Conservation (phyloP, 2,888 invertebrate genomes). For the Phalera bucephala region DNA sequence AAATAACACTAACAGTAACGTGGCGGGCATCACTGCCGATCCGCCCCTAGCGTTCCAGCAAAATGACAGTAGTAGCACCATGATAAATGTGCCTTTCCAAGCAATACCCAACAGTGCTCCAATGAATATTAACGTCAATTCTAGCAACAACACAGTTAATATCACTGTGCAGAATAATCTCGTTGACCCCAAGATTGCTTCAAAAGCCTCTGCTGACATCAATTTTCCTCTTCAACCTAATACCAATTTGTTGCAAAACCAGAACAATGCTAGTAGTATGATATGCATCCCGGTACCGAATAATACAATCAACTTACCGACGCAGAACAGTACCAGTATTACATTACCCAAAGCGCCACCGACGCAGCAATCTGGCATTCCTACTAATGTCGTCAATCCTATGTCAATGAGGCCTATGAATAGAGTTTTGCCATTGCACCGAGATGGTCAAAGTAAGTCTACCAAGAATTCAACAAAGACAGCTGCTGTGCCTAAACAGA, state of each 20-base stretch:
- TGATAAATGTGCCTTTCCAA: conserved; percentile 79
- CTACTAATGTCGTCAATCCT: conserved; percentile 88
- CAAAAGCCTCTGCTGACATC: conserved; percentile 67
- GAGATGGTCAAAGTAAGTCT: conserved; percentile 83
- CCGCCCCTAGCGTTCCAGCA: conserved; percentile 71
- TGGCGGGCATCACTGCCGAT: conserved; percentile 56
- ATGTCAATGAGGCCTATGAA: conserved; percentile 88
- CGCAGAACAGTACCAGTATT: conserved; percentile 81
- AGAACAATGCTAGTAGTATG: conserved; percentile 60
- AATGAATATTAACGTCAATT: conserved; percentile 79
- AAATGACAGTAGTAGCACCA: conserved; percentile 65
- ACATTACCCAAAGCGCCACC: conserved; percentile 84
- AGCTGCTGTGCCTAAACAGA: conserved; percentile 52
- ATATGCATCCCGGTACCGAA: conserved; percentile 75
- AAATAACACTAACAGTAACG: conserved; percentile 61
- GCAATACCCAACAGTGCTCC: conserved; percentile 78
- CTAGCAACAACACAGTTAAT: conserved; percentile 76
- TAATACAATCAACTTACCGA: conserved; percentile 73
- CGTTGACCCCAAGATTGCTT: conserved; percentile 76
- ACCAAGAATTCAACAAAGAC: conserved; percentile 57
- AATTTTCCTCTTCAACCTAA: conserved; percentile 69
- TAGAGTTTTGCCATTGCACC: conserved; percentile 90
- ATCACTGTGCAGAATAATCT: conserved; percentile 78
- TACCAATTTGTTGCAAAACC: conserved; percentile 60
- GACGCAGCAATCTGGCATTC: conserved; percentile 84